Evolutionary conservation across 2,113 vertebrate species (phyloP).

Genomic region (Sander vitreus): DNA sequence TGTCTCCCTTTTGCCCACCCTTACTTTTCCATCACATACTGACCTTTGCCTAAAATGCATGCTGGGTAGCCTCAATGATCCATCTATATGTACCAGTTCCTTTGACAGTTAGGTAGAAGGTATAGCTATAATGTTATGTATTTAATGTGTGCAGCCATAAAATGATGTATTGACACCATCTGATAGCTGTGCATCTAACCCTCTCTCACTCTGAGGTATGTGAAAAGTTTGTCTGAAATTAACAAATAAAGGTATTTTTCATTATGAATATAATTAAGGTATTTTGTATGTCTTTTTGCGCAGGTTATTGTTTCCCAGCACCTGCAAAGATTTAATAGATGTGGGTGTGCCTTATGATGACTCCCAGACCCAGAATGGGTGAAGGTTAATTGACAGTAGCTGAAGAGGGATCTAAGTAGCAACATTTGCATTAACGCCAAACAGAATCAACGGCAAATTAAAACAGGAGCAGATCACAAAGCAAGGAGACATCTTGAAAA

Average conservation of each 20-base stretch:
- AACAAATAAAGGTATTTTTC: not conserved
- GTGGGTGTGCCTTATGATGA: not conserved
- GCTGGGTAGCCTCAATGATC: not conserved
- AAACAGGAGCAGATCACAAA: not conserved
- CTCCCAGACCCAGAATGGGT: not conserved
- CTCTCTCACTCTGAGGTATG: not conserved
- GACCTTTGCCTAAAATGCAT: conserved; percentile 11
- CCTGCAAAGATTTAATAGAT: not conserved
- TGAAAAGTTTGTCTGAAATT: not conserved
- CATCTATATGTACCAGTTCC: not conserved
- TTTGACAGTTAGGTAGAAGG: not conserved
- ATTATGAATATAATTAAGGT: not conserved
- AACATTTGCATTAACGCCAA: not conserved
- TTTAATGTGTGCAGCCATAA: not conserved
- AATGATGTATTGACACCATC: not conserved
- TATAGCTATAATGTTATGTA: not conserved
- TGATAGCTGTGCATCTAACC: not conserved
- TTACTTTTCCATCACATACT: not conserved
- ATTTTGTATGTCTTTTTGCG: not conserved
- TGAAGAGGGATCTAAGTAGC: not conserved
- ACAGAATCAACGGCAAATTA: not conserved
- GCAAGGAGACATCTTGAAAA: not conserved
- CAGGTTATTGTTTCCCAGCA: not conserved
- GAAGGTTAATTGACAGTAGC: not conserved
- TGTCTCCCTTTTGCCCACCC: not conserved